Evolutionary conservation across 1,140 invertebrate genomes (phyloP).

Genomic region (Formica selysi): DNA sequence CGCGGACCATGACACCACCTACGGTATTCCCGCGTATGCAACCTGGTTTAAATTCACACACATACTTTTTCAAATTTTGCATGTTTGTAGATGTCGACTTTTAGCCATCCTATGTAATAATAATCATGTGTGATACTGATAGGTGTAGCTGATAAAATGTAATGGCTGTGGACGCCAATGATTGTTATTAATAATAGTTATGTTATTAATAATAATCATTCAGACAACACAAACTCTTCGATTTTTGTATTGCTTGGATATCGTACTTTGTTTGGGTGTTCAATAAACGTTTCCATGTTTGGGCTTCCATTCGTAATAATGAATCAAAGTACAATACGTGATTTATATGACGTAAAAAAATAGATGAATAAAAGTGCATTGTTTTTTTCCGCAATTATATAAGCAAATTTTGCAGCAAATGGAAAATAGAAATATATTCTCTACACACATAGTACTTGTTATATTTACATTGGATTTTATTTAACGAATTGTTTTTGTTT

Average conservation of each 20-base stretch:
- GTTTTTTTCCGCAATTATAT: neutral
- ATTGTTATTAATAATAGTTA: conserved; percentile 9
- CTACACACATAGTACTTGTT: neutral
- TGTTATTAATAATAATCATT: conserved; percentile 1
- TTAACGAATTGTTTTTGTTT: conserved; percentile 7
- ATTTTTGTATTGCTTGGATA: neutral
- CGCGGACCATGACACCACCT: conserved; percentile 65
- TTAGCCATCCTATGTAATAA: conserved; percentile 3
- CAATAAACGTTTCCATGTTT: conserved; percentile 5
- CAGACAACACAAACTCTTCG: neutral
- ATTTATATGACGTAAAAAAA: neutral
- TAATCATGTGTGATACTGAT: conserved; percentile 59
- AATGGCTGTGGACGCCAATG: conserved; percentile 15
- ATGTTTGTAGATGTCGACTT: conserved; percentile 1
- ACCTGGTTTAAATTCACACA: neutral
- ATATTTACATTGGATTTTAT: neutral
- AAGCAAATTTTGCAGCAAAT: neutral
- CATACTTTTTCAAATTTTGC: conserved; percentile 5
- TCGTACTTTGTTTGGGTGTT: conserved; percentile 14
- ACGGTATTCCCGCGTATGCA: neutral
- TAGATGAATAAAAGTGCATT: neutral
- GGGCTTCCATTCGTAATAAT: neutral
- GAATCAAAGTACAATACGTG: conserved; percentile 1
- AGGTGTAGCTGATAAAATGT: conserved; percentile 32
- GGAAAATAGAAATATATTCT: neutral